phyloP scores from a whole-genome alignment of 2,888 invertebrate species.

The Labia minor region DNA sequence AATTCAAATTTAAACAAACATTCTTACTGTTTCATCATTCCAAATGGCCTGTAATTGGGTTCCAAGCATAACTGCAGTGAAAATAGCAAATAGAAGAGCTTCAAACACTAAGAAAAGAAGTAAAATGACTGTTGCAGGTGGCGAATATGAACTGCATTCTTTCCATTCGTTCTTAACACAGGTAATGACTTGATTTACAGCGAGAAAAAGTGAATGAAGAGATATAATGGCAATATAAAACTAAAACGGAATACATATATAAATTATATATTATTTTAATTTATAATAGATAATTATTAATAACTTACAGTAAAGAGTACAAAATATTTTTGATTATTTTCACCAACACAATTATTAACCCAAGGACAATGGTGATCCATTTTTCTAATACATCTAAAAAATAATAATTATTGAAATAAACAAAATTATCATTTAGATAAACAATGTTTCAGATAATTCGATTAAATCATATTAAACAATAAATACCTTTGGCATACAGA shows the following conservation, averaged over 20 bases:
- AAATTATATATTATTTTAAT: constrained; percentile 16
- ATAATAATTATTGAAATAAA: constrained; percentile 24
- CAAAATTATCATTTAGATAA: no score
- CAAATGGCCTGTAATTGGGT: constrained; percentile 95
- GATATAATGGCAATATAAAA: constrained; percentile 97
- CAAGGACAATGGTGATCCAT: constrained; percentile 91
- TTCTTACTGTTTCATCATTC: constrained; percentile 93
- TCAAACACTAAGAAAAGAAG: constrained; percentile 86
- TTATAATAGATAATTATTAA: neutral
- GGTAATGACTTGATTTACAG: constrained; percentile 84
- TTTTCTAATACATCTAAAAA: constrained; percentile 59
- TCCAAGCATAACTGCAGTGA: constrained; percentile 94
- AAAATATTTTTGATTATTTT: constrained; percentile 98
- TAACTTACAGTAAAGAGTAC: constrained; percentile 86
- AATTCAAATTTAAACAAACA: no score
- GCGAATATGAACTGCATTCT: constrained; percentile 84
- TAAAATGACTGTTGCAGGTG: constrained; percentile 89
- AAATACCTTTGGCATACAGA: constrained; percentile 78
- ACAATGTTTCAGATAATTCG: no score
- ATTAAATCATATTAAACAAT: no score
- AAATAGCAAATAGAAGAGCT: constrained; percentile 90
- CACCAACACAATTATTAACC: constrained; percentile 99
- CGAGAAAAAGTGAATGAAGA: constrained; percentile 80
- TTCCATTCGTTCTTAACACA: constrained; percentile 93
- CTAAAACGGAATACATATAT: constrained; percentile 49